Evolutionary conservation across 2,797 vertebrate genomes (phyloP), one percentile per base, ranked within the genome.

Genomic region (Limosa lapponica): DNA sequence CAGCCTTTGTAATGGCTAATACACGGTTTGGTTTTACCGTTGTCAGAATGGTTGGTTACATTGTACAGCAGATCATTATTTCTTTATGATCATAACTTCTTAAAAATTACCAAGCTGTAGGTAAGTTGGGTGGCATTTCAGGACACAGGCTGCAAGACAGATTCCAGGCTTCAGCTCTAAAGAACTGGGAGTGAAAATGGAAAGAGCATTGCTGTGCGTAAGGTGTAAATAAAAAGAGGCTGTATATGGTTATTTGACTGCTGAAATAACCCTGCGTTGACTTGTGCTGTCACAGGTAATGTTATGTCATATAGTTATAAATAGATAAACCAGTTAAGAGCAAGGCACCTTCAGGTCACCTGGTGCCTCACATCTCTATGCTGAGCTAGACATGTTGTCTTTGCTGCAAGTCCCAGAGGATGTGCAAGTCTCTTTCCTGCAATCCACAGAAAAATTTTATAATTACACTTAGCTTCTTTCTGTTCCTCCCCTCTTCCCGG

Each of bases 311-410:
- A 66, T 52, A 80, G 93, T 93, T 93, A 89, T 91, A 97, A 95
- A 93, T 89, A 95, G 90, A 74, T 83, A 94, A 96, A 95, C n/a
- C 67, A 77, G 78, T 89, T 82, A 93, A 87, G 61, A 89, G 59
- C 73, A 79, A 95, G 88, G 67, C 59, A 88, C 62, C 70, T 89
- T 90, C 51, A 57, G 75, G 70, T 94, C 86, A 93, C 52, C 91
- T 95, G 66, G 86, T 94, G 85, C 89, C 77, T 95, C 78, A 57
- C 36, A 65, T 94, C 82, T 86, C 85, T 72, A 0, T 72, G 86
- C 86, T 95, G 93, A 94, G 87, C 73, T 89, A 89, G 89, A 51
- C 82, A 5, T 79, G 15, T 55, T 88, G 58, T 62, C 67, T 92
- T 89, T 94, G 59, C 79, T 61, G 32, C 52, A 88, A 80, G 70